phyloP scores from a whole-genome alignment of 2,113 vertebrate species.

The Apeltes quadracus region DNA sequence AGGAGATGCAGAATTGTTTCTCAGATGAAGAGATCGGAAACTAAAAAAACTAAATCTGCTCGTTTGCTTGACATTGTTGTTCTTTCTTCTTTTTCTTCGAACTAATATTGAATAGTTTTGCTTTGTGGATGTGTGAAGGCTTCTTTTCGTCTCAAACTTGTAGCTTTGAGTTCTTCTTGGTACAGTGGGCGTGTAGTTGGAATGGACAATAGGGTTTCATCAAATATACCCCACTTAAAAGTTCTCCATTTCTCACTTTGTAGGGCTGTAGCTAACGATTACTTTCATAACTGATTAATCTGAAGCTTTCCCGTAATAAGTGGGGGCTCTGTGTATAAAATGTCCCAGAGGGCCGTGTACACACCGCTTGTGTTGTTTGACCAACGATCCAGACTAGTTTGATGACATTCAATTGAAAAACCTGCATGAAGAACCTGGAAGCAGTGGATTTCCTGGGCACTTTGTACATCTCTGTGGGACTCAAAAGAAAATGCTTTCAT shows the following conservation, averaged over 20 bases:
- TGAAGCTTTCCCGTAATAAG: slow-evolving; percentile 2
- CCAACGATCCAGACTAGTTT: background rate
- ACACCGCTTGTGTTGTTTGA: background rate
- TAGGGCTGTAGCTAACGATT: background rate
- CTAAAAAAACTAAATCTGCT: no score
- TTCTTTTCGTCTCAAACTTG: background rate
- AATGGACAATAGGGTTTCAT: background rate
- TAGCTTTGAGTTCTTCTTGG: background rate
- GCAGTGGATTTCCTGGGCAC: background rate
- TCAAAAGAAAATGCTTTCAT: background rate
- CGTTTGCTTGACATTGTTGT: background rate
- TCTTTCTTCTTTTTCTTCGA: background rate
- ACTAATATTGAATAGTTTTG: background rate
- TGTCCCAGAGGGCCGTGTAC: background rate
- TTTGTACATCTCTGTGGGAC: background rate
- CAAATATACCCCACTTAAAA: background rate
- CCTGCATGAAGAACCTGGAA: background rate
- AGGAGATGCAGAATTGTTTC: background rate
- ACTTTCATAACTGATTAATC: background rate
- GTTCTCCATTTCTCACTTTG: background rate
- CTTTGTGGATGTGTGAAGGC: background rate
- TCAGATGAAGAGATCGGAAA: no score
- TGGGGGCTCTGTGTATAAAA: background rate
- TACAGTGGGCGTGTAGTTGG: background rate
- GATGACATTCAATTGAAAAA: background rate